Base-by-base conservation (phyloP, 1,140 invertebrate species). In the Sycophila sp. region DNA sequence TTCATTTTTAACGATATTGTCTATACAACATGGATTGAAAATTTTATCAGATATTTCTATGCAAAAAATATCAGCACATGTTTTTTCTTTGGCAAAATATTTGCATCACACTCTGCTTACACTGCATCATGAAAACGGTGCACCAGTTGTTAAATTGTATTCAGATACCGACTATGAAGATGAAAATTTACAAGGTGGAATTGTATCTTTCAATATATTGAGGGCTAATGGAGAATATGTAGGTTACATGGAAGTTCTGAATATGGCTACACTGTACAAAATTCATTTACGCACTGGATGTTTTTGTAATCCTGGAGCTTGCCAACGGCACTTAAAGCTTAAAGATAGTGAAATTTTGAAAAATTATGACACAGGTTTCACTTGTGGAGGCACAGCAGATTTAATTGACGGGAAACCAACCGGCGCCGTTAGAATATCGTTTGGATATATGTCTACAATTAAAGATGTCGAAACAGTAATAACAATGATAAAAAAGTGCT, bases 251-350 rank as follows among this genome's bases (percentile, higher is more conserved):
- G 94, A 98, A 89, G 94, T 98, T 22, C 89, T 95, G 66, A 94
- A 96, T 76, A 91, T 98, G 86, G 94, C 96, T 0, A 91, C 94
- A 71, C 80, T 97, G 22, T 92, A 96, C 81, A 92, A 93, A 68
- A 94, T 99, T 62, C 91, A 94, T 77, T 79, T 99, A 17, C 88
- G 97, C 75, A 97, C 95, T 2, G 97, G 97, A 0, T 99, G 97
- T 83, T 97, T 98, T 81, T 99, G 98, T 82, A 99, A 99, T 87
- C 93, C 96, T 6, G 98, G 97, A 19, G 94, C 96, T 6, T 99
- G 98, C 85, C 94, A 98, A 83, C 86, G 90, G 36, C 93, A 94
- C 81, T 86, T 99, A 26, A 83, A 87, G 3, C 82, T 97, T 8
- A 89, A 89, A 0, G 88, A 91, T 42, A 80, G 90, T 4, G 90